These are phyloP conservation scores for Lordiphosa mommai DNA, from an alignment of 1,140 invertebrate species.

Conservation along the genomic window DNA sequence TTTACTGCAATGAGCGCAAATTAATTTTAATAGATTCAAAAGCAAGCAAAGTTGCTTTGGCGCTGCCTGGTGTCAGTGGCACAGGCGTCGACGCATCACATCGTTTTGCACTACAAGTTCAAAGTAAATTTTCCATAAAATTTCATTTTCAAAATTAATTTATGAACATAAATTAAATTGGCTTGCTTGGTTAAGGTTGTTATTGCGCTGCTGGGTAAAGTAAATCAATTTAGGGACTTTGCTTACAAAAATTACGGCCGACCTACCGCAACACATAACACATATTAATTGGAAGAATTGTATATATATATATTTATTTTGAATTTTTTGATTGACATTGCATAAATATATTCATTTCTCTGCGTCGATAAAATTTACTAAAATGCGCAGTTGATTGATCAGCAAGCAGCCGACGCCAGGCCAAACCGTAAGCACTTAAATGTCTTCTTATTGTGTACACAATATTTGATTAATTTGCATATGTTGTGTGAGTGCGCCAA, in stretches of 20 bases:
- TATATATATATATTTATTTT: background rate
- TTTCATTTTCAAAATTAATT: conserved; percentile 75
- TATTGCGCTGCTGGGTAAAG: conserved; percentile 28
- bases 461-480: conserved; percentile 60
- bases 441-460: conserved; percentile 7
- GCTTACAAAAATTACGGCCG: background rate
- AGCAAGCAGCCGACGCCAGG: conserved; percentile 5
- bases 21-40: conserved; percentile 54
- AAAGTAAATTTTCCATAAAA: conserved; percentile 73
- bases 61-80: conserved; percentile 5
- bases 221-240: conserved; percentile 29
- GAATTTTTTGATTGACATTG: too few species aligned
- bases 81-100: background rate
- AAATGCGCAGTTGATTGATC: conserved; percentile 68
- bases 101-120: conserved; percentile 51
- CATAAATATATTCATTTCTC: background rate
- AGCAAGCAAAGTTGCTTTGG: conserved; percentile 1
- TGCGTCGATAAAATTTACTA: conserved; percentile 50
- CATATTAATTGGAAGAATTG: background rate
- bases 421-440: conserved; percentile 14
- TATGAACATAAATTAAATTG: conserved; percentile 73
- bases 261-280: background rate
- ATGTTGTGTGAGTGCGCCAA: too few species aligned
- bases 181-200: conserved; percentile 19
- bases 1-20: conserved; percentile 20